A percentile compares a stretch with the other conserved stretches of the same genome.
These are phyloP conservation scores for Trileptium ribeirensis DNA, from an alignment of 2,888 invertebrate genomes.

Conservation along the genomic window DNA sequence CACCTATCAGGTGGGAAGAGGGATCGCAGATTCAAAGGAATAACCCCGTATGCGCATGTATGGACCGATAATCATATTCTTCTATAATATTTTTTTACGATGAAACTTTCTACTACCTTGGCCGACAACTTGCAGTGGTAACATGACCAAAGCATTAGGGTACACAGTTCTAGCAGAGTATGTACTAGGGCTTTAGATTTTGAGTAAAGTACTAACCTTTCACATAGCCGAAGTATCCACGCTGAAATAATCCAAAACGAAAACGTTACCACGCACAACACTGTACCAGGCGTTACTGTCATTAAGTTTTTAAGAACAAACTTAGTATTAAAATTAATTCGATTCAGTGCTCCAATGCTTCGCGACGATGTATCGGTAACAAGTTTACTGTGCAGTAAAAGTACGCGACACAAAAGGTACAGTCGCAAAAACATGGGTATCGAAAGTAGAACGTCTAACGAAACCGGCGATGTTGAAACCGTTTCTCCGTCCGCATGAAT, in stretches of 20 bases:
- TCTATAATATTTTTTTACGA: no score
- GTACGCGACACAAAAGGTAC: conserved; percentile 97
- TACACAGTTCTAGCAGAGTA: no score
- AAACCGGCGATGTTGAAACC: conserved; percentile 61
- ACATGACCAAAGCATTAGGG: no score
- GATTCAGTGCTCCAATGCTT: conserved; percentile 46
- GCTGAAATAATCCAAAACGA: conserved; percentile 98
- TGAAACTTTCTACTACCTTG: no score
- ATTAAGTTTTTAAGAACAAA: conserved; percentile 95
- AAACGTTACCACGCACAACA: conserved; percentile 96
- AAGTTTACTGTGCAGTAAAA: conserved; percentile 97
- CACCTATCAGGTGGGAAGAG: no score
- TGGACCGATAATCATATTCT: no score
- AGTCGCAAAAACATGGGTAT: conserved; percentile 99
- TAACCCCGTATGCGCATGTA: no score
- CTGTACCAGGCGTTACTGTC: conserved; percentile 98
- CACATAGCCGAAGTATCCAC: conserved; percentile 96
- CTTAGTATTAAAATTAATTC: conserved; percentile 84
- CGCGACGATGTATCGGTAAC: conserved; percentile 98
- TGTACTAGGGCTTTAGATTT: no score
- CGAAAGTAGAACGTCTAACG: conserved; percentile 91
- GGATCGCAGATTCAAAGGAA: no score
- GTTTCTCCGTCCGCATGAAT: conserved; percentile 71
- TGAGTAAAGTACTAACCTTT: no score
- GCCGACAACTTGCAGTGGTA: no score